Percentiles rank a stretch among this genome's conserved stretches.
phyloP scores from a whole-genome alignment of 2,113 vertebrate genomes.

The Proteles cristata region DNA sequence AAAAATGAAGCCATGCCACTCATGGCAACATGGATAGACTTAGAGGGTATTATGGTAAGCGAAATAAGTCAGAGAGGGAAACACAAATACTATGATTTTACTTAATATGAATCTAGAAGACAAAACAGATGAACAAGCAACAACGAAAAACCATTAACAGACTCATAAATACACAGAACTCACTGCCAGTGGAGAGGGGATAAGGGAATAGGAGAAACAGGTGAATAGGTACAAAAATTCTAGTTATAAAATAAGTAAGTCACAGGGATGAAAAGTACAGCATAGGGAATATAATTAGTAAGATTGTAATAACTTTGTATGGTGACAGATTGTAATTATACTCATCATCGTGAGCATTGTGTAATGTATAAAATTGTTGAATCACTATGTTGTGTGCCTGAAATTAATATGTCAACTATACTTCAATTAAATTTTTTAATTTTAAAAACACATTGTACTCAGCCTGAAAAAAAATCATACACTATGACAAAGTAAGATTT shows the following conservation, averaged over 20 bases:
- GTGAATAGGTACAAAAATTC: not conserved
- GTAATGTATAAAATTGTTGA: not conserved
- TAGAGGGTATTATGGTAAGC: not conserved
- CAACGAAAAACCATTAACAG: not conserved
- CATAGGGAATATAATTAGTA: not conserved
- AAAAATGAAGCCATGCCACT: not conserved
- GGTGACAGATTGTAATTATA: not conserved
- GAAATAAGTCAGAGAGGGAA: not conserved
- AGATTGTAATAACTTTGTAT: not conserved
- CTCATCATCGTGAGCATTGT: not conserved
- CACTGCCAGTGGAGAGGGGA: not conserved
- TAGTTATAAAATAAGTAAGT: not conserved
- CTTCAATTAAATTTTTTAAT: not conserved
- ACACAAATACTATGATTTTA: not conserved
- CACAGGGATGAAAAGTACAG: not conserved
- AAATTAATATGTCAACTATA: not conserved
- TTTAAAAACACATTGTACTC: not conserved
- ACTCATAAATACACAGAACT: not conserved
- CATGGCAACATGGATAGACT: not conserved
- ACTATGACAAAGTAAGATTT: not conserved
- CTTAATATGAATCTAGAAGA: not conserved
- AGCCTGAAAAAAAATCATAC: not conserved
- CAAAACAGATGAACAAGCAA: not conserved
- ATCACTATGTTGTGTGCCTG: not conserved
- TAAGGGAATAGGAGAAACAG: not conserved